phyloP scores from a whole-genome alignment of 2,888 invertebrate species.

The Calameuta filiformis region DNA sequence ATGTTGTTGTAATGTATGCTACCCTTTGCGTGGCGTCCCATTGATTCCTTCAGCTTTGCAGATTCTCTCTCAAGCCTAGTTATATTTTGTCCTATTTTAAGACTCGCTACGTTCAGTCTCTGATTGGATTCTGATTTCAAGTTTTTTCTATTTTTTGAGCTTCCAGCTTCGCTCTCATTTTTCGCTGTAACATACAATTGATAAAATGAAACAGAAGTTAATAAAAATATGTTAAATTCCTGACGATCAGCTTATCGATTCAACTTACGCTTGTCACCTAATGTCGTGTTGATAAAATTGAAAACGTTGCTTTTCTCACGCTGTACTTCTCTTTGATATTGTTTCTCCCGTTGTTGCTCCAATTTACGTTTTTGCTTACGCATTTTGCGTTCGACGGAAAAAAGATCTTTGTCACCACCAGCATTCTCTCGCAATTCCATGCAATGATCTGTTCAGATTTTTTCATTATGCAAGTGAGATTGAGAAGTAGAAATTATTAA shows the following conservation, averaged over 20 bases:
- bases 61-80: conserved; percentile 77
- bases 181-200: conserved; percentile 31
- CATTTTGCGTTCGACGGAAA: conserved; percentile 79
- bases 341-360: conserved; percentile 73
- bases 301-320: conserved; percentile 77
- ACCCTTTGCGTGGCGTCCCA: conserved; percentile 73
- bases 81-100: conserved; percentile 79
- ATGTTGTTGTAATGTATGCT: conserved; percentile 74
- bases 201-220: background rate
- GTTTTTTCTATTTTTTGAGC: conserved; percentile 55
- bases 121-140: conserved; percentile 70
- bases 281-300: conserved; percentile 78
- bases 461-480: background rate
- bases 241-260: background rate
- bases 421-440: conserved; percentile 81
- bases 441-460: conserved; percentile 74
- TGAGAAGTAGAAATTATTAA: background rate
- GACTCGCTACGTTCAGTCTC: conserved; percentile 78
- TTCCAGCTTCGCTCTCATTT: conserved; percentile 37
- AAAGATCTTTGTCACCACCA: conserved; percentile 75
- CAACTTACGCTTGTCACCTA: conserved; percentile 66
- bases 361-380: conserved; percentile 74
- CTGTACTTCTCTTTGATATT: conserved; percentile 74
- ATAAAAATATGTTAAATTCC: background rate
- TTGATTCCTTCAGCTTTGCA: conserved; percentile 72